Conservation (phyloP, 53 echinoderm and acorn worm species). For the Stichopus horrens region DNA sequence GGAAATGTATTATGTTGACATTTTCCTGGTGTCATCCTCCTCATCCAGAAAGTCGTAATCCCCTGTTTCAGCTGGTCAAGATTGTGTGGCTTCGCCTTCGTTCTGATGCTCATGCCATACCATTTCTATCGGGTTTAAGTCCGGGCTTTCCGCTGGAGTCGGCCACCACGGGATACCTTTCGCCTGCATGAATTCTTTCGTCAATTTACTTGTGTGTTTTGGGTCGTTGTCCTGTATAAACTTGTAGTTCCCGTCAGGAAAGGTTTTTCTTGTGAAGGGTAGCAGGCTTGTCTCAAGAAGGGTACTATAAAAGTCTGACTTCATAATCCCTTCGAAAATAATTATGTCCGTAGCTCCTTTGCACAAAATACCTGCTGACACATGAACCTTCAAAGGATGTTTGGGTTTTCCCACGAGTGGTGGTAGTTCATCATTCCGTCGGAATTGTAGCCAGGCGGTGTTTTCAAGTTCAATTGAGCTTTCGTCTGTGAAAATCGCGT, state of each 20-base stretch:
- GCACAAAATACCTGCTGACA: conserved; percentile 57
- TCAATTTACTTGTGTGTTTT: conserved; percentile 38
- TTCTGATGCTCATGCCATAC: conserved; percentile 53
- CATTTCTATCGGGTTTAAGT: conserved; percentile 52
- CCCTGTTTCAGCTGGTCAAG: conserved; percentile 29
- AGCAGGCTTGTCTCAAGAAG: conserved; percentile 9
- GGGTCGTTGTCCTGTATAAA: conserved; percentile 62
- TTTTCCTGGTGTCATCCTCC: conserved; percentile 31
- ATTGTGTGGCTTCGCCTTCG: conserved; percentile 36
- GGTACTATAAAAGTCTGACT: conserved; percentile 32
- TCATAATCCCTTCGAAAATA: conserved; percentile 50
- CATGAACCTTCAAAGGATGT: conserved; percentile 49
- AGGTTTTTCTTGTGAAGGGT: conserved; percentile 27
- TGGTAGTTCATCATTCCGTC: background rate
- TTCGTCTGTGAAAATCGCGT: conserved; percentile 56
- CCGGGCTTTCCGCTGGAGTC: conserved; percentile 52
- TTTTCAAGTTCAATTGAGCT: conserved; percentile 49
- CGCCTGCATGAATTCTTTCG: conserved; percentile 20
- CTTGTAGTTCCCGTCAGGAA: conserved; percentile 39
- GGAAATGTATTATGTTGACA: conserved; percentile 23
- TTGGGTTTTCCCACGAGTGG: conserved; percentile 42
- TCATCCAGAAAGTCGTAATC: conserved; percentile 30
- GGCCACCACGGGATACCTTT: conserved; percentile 42
- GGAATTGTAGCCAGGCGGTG: conserved; percentile 29
- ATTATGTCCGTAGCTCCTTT: conserved; percentile 48